These are phyloP conservation scores for Stegostoma tigrinum DNA, from an alignment of 2,113 vertebrate genomes.

Conservation along the genomic window DNA sequence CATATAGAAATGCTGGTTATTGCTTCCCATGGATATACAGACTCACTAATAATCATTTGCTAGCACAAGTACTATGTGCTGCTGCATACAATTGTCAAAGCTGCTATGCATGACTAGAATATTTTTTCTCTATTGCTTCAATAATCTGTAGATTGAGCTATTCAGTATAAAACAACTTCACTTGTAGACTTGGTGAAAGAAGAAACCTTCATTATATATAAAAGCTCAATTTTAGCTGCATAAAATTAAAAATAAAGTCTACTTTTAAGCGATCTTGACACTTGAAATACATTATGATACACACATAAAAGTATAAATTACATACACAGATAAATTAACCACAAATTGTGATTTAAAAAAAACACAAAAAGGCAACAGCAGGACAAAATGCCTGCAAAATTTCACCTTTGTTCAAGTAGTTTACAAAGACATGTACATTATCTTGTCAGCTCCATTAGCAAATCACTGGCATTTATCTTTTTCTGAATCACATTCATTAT, in stretches of 20 bases:
- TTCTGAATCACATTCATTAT: not conserved
- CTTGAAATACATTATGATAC: conserved; percentile 49
- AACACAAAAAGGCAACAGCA: conserved; percentile 23
- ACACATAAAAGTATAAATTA: conserved; percentile 41
- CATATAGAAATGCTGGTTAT: not conserved
- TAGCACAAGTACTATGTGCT: not conserved
- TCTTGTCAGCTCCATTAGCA: not conserved
- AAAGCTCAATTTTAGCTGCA: conserved; percentile 44
- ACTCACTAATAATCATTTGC: not conserved
- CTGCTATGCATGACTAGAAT: not conserved
- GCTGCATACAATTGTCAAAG: not conserved
- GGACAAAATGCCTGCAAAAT: conserved; percentile 1
- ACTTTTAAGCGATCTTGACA: conserved; percentile 45
- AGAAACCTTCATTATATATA: conserved; percentile 49
- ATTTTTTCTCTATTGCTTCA: conserved; percentile 19
- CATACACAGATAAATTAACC: conserved; percentile 42
- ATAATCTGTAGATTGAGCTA: conserved; percentile 22
- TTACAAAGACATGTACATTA: conserved; percentile 14
- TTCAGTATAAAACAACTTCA: conserved; percentile 13
- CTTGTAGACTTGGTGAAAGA: conserved; percentile 39
- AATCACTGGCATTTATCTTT: not conserved
- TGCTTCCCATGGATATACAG: not conserved
- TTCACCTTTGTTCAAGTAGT: conserved; percentile 12
- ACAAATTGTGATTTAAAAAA: conserved; percentile 31
- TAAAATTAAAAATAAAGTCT: conserved; percentile 44